Base-by-base conservation (phyloP, 92 coral and sea anemone species). In the Palythoa grandis region DNA sequence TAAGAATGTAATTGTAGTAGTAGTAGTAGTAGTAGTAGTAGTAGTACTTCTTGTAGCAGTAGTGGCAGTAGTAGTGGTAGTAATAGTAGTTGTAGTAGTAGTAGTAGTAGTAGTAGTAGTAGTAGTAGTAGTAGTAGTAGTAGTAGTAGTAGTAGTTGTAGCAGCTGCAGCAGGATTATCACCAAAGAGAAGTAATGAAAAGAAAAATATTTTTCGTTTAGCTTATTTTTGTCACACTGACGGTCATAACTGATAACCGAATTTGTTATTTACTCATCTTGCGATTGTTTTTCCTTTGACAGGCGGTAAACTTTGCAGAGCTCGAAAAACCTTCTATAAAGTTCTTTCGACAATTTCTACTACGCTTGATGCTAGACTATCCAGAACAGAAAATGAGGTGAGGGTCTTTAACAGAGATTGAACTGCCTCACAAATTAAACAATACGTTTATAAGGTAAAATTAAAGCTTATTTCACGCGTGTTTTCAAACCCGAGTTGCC, bases 281-380 rank as follows among this genome's bases (percentile, higher is more conserved):
- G 8, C 25, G 17, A 58, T 69, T 12, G 17, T 24, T 25, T 29
- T 24, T 69, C 2, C 19, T 10, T 69, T 37, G n/a, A 54, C 88
- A 96, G 98, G 98, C 90, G 54, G 98, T 96, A 25, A 91, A 95
- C 84, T 96, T 96, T 83, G 91, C 91, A 74, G 92, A 92, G 68
- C 88, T 94, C 79, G 98, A 96, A 52, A 96, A 93, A 77, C 94
- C 93, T 11, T 91, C 94, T 65, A 88, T 96, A 52, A 72, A 90
- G 57, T 91, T 95, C 89, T 96, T 96, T 79, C 87, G 91, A 52
- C 89, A 90, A 8, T 89, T 96, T 72, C 88, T 96, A 52, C 90
- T 91, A 20, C 94, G 91, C 78, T 72, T 96, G 48, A 68, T 96
- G 52, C 79, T 92, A 23, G 92, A 90, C 66, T 93, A 95, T 77